Evolutionary conservation across 1,140 invertebrate species (phyloP), one percentile per base, ranked within the genome.

Genomic region (Conopomorpha cramerella): DNA sequence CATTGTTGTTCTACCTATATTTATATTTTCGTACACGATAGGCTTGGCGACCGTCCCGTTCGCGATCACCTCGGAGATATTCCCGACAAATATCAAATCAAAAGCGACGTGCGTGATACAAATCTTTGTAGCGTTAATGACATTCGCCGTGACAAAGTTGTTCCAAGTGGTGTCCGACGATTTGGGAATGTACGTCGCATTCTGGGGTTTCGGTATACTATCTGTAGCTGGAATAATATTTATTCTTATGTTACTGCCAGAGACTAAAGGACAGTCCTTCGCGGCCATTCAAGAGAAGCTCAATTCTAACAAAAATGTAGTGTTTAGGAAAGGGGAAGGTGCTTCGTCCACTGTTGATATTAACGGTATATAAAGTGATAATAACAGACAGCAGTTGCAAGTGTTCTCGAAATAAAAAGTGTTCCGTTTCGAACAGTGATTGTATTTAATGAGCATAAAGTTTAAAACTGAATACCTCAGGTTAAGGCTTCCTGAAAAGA

Each of bases 181-280:
- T 39, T 76, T 90, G 27, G 81, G 83, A 0, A 81, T 82, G 15
- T 84, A 90, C 49, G 83, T 84, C 1, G 82, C 85, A 0, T 92
- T 90, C 68, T 87, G 82, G 77, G 60, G 87, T 10, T 95, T 95
- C 58, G 80, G 86, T 0, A 66, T 82, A 6, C 73, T 87, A 36
- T 88, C 86, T 16, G 51, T 84, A 0, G 41, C 83, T 2, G 81
- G 86, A 28, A 59, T 86, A 0, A 34, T 87, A 18, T 91, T 87
- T 51, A 81, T 86, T 33, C 55, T 84, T 18, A 58, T 83, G 3
- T 77, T 81, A 35, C 77, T 92, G 2, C 90, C 90, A 0, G 91
- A 94, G 72, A 94, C 91, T 0, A 93, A 92, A 64, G 88, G 88
- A 1, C 89, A 89, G 55, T 85, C 86, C 0, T 81, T 92, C 16